Evolutionary conservation across 2,113 vertebrate genomes (phyloP).

Genomic region (Ageneiosus marmoratus): DNA sequence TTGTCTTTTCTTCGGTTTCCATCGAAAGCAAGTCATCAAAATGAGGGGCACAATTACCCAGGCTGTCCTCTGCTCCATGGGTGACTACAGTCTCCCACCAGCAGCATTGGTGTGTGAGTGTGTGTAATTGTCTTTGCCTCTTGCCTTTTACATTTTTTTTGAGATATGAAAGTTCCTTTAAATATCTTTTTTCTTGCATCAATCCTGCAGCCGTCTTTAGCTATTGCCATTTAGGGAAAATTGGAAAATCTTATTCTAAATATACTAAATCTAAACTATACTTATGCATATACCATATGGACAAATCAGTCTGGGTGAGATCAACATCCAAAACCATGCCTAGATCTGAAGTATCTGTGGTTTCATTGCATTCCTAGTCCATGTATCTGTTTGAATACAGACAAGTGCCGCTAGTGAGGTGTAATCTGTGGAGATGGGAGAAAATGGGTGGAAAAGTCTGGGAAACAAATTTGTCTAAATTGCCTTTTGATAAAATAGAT

Average conservation of each 20-base stretch:
- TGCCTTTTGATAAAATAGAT: background rate
- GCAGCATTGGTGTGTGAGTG: conserved; percentile 53
- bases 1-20: conserved; percentile 80
- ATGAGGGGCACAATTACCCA: conserved; percentile 75
- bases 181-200: background rate
- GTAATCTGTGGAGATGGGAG: too few species aligned
- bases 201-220: background rate
- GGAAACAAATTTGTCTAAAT: background rate
- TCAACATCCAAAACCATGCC: background rate
- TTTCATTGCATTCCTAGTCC: background rate
- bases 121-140: conserved; percentile 48
- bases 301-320: background rate
- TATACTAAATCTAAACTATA: background rate
- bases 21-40: conserved; percentile 78
- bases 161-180: background rate
- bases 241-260: background rate
- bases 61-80: conserved; percentile 68
- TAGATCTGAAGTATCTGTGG: background rate
- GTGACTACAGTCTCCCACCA: conserved; percentile 66
- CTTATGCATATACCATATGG: background rate
- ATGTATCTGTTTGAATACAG: background rate
- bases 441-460: background rate
- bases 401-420: background rate
- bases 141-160: background rate
- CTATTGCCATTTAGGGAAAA: background rate